Conservation (phyloP, 2,888 invertebrate genomes). For the Orchesellides sinensis region DNA sequence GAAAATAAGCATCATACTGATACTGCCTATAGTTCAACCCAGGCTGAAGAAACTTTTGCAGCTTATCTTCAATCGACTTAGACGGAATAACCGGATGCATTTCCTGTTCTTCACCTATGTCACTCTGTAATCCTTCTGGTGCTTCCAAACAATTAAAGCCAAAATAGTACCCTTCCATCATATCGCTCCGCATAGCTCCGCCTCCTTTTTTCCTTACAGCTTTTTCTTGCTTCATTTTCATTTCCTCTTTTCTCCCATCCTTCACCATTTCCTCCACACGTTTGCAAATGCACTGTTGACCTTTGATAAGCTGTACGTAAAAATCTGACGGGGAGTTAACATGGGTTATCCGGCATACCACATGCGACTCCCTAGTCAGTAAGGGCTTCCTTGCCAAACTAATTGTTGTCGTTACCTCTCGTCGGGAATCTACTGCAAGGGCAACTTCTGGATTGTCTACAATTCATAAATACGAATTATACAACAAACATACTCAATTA, state of each 20-base stretch:
- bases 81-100: not conserved
- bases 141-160: not conserved
- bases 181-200: not conserved
- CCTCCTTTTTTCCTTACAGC: not conserved
- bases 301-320: slow-evolving; percentile 14
- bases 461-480: not conserved
- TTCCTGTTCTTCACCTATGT: no score
- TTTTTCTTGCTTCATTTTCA: not conserved
- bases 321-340: slow-evolving; percentile 28
- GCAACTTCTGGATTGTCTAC: slow-evolving; percentile 24
- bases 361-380: not conserved
- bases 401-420: not conserved
- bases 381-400: not conserved
- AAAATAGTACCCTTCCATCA: slow-evolving; percentile 15
- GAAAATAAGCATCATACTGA: not conserved
- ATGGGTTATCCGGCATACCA: slow-evolving; percentile 8
- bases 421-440: not conserved
- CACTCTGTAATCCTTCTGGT: not conserved
- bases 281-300: not conserved
- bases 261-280: not conserved
- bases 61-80: not conserved
- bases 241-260: not conserved
- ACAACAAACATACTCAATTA: no score
- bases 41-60: not conserved
- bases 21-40: not conserved